phyloP scores from a whole-genome alignment of 2,888 invertebrate genomes.

The Erebia epiphron region DNA sequence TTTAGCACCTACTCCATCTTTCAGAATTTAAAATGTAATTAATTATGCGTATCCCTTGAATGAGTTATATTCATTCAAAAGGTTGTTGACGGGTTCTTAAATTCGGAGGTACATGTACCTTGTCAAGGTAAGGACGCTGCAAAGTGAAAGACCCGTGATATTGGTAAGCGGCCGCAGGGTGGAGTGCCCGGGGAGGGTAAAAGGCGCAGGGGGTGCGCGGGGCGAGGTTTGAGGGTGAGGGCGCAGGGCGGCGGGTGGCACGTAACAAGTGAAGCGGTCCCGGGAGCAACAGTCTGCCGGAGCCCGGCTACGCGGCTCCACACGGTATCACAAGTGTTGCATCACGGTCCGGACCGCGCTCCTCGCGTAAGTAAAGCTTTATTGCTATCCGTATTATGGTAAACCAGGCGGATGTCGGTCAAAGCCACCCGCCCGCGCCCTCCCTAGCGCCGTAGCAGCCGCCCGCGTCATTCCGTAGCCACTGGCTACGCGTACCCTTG shows the following conservation, averaged over 20 bases:
- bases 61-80: conserved; percentile 34
- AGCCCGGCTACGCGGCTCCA: conserved; percentile 80
- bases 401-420: conserved; percentile 40
- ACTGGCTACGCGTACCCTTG: conserved; percentile 48
- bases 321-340: conserved; percentile 63
- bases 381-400: conserved; percentile 54
- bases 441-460: conserved; percentile 41
- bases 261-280: conserved; percentile 82
- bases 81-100: conserved; percentile 38
- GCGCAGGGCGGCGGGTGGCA: conserved; percentile 73
- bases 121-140: conserved; percentile 68
- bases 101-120: conserved; percentile 48
- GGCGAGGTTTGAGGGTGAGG: conserved; percentile 42
- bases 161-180: conserved; percentile 70
- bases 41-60: conserved; percentile 33
- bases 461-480: conserved; percentile 37
- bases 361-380: conserved; percentile 70
- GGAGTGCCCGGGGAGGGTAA: conserved; percentile 57
- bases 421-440: conserved; percentile 35
- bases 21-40: conserved; percentile 22
- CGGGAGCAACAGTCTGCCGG: conserved; percentile 83
- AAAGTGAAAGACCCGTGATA: conserved; percentile 72
- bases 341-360: conserved; percentile 44
- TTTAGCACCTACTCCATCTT: background rate
- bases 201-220: conserved; percentile 51